Conservation (phyloP, 2,888 invertebrate species). For the Endomychus coccineus region DNA sequence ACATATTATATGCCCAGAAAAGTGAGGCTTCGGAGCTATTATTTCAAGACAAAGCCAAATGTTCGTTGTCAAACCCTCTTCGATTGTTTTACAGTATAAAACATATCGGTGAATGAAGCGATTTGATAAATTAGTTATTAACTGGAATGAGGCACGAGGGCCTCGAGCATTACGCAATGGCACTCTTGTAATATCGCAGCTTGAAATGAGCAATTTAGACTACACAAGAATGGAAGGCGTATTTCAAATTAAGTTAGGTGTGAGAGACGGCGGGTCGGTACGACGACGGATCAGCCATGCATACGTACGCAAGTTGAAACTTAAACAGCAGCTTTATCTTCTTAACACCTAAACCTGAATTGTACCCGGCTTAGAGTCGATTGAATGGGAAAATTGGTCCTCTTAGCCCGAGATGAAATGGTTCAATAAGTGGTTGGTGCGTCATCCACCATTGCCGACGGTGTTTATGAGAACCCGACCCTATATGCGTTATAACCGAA, state of each 20-base stretch:
- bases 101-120: too few relatives aligned
- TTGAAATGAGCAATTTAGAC: neutral
- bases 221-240: neutral
- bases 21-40: too few relatives aligned
- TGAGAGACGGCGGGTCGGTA: neutral
- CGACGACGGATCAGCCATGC: neutral
- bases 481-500: too few relatives aligned
- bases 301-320: constrained; percentile 12
- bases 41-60: too few relatives aligned
- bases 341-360: constrained; percentile 36
- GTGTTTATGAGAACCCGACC: too few relatives aligned
- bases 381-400: constrained; percentile 40
- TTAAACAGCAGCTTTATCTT: constrained; percentile 32
- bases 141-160: too few relatives aligned
- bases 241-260: constrained; percentile 1
- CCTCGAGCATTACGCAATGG: too few relatives aligned
- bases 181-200: too few relatives aligned
- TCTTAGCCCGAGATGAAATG: constrained; percentile 32
- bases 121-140: too few relatives aligned
- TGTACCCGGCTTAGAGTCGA: constrained; percentile 34
- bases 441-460: neutral
- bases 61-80: too few relatives aligned
- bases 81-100: too few relatives aligned
- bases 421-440: constrained; percentile 32
- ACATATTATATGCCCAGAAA: too few relatives aligned